Conservation (phyloP, 2,797 vertebrate genomes). For the Acanthurus lineatus region DNA sequence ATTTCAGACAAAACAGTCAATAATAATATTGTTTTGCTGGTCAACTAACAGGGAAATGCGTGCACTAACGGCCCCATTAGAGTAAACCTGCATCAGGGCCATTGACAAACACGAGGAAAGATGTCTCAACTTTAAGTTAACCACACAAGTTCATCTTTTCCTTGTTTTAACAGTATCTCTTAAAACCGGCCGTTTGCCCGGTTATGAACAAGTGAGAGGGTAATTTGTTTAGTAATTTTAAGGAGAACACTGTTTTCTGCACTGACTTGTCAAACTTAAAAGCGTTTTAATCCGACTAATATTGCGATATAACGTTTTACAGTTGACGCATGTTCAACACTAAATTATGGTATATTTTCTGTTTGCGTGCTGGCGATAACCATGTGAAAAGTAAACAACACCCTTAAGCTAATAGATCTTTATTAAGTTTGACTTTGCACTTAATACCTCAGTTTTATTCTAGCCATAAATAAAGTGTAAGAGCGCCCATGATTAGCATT, state of each 20-base stretch:
- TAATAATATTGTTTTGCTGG: slow-evolving; percentile 83
- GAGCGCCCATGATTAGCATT: slow-evolving; percentile 92
- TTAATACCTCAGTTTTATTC: slow-evolving; percentile 79
- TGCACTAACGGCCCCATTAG: slow-evolving; percentile 64
- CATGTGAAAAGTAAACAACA: slow-evolving; percentile 71
- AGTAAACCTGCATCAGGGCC: slow-evolving; percentile 47
- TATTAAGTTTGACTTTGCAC: slow-evolving; percentile 68
- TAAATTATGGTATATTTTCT: slow-evolving; percentile 65
- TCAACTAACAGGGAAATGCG: slow-evolving; percentile 62
- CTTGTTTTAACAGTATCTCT: slow-evolving; percentile 88
- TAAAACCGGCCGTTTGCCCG: slow-evolving; percentile 72
- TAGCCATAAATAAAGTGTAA: slow-evolving; percentile 88
- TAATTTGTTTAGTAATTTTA: slow-evolving; percentile 30
- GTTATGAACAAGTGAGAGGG: slow-evolving; percentile 41
- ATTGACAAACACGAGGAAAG: slow-evolving; percentile 68
- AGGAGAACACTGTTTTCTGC: slow-evolving; percentile 71
- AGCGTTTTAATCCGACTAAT: slow-evolving; percentile 71
- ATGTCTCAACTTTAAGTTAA: slow-evolving; percentile 82
- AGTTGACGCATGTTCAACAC: slow-evolving; percentile 82
- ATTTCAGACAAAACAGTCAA: slow-evolving; percentile 85
- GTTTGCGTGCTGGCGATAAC: slow-evolving; percentile 47
- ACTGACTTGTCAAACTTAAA: slow-evolving; percentile 66
- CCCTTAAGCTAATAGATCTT: slow-evolving; percentile 17
- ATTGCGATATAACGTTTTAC: slow-evolving; percentile 85
- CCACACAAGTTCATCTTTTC: slow-evolving; percentile 87